phyloP scores from a whole-genome alignment of 2,113 vertebrate genomes.

The Oreochromis niloticus region DNA sequence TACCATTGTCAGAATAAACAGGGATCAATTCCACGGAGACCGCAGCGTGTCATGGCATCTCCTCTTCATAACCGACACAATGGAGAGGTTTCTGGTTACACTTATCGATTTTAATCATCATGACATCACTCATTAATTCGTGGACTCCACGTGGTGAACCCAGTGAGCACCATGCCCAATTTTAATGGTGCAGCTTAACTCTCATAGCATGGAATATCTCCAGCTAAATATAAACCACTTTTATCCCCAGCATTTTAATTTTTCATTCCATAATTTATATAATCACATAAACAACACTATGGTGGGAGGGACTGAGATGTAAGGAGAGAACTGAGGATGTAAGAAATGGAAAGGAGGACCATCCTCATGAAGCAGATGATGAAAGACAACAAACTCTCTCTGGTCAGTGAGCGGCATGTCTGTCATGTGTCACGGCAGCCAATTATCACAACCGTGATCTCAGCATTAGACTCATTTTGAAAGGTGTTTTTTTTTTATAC shows the following conservation, averaged over 20 bases:
- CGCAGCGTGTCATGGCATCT: background rate
- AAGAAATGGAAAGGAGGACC: background rate
- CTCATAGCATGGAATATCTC: background rate
- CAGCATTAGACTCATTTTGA: background rate
- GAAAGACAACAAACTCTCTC: background rate
- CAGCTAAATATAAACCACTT: background rate
- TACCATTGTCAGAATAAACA: background rate
- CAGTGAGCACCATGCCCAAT: background rate
- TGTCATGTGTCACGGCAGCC: background rate
- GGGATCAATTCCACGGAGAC: background rate
- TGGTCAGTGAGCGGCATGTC: background rate
- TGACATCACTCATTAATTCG: background rate
- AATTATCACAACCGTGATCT: background rate
- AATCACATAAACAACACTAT: background rate
- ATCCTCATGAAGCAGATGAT: background rate
- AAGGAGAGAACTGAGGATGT: background rate
- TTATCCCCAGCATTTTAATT: background rate
- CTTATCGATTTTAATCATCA: background rate
- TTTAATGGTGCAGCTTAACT: background rate
- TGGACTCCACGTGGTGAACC: background rate
- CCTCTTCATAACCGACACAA: background rate
- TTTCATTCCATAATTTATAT: background rate
- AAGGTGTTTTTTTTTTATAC: background rate
- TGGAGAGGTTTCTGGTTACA: background rate
- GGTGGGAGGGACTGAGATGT: background rate